Conservation (phyloP, 2,113 vertebrate species). For the Camelus bactrianus region DNA sequence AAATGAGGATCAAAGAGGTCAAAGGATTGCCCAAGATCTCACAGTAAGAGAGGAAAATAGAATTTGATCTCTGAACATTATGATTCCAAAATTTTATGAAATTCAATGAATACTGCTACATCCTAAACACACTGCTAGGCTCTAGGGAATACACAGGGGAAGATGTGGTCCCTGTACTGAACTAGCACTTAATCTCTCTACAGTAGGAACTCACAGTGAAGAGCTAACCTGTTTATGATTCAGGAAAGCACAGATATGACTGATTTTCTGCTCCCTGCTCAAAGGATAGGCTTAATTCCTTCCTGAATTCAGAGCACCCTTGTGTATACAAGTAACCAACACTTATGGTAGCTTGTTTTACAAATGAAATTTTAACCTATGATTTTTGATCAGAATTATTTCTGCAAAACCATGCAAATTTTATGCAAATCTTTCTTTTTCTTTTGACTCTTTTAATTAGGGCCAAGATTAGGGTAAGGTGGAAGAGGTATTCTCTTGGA, state of each 20-base stretch:
- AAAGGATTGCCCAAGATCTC: neutral
- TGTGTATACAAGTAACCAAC: neutral
- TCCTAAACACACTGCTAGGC: neutral
- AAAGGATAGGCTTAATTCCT: neutral
- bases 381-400: slow-evolving; percentile 20
- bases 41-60: neutral
- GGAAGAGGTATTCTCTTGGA: neutral
- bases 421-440: neutral
- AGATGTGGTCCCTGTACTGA: neutral
- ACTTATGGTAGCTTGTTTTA: neutral
- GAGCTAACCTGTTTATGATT: neutral
- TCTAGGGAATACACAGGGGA: neutral
- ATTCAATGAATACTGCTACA: neutral
- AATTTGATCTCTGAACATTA: neutral
- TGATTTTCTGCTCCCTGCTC: neutral
- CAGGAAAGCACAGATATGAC: neutral
- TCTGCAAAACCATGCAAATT: neutral
- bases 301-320: neutral
- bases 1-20: neutral
- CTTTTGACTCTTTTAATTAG: neutral
- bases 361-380: neutral
- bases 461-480: neutral
- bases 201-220: neutral
- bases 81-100: neutral
- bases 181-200: neutral